phyloP scores from a whole-genome alignment of 2,888 invertebrate species.

The Timandra comae region DNA sequence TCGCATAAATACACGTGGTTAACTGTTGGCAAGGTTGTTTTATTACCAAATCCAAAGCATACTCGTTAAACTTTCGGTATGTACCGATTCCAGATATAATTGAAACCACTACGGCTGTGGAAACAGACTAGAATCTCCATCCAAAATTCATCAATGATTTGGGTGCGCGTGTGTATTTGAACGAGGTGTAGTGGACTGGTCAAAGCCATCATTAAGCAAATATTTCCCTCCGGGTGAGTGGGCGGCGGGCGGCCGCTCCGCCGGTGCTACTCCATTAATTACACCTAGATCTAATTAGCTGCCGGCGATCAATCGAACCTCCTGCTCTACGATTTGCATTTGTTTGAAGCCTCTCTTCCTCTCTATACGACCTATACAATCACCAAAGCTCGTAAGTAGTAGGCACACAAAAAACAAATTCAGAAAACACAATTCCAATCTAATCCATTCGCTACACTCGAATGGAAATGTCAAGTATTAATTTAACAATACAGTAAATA shows the following conservation, averaged over 20 bases:
- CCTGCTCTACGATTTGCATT: slow-evolving; percentile 21
- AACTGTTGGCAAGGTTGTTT: too few species aligned
- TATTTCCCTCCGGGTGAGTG: slow-evolving; percentile 31
- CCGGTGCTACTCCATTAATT: slow-evolving; percentile 40
- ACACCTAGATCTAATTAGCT: slow-evolving; percentile 41
- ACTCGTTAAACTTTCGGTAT: slow-evolving; percentile 1
- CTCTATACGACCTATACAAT: too few species aligned
- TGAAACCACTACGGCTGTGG: too few species aligned
- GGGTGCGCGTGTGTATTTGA: slow-evolving; percentile 26
- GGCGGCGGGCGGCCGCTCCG: slow-evolving; percentile 5
- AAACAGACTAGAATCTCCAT: slow-evolving; percentile 9
- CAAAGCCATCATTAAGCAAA: slow-evolving; percentile 43
- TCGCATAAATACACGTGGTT: slow-evolving; percentile 3
- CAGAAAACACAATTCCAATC: too few species aligned
- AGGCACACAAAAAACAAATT: too few species aligned
- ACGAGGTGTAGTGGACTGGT: slow-evolving; percentile 24
- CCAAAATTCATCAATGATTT: slow-evolving; percentile 26
- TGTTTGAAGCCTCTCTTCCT: slow-evolving; percentile 16
- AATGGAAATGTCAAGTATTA: slow-evolving; percentile 10
- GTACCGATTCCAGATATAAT: slow-evolving; percentile 1
- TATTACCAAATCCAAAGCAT: slow-evolving; percentile 1
- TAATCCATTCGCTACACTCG: too few species aligned
- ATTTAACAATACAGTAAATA: slow-evolving; percentile 10
- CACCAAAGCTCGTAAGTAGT: too few species aligned
- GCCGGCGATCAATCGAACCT: slow-evolving; percentile 28